Evolutionary conservation across 1,140 invertebrate species (phyloP).

Genomic region (Vollenhovia emeryi): DNA sequence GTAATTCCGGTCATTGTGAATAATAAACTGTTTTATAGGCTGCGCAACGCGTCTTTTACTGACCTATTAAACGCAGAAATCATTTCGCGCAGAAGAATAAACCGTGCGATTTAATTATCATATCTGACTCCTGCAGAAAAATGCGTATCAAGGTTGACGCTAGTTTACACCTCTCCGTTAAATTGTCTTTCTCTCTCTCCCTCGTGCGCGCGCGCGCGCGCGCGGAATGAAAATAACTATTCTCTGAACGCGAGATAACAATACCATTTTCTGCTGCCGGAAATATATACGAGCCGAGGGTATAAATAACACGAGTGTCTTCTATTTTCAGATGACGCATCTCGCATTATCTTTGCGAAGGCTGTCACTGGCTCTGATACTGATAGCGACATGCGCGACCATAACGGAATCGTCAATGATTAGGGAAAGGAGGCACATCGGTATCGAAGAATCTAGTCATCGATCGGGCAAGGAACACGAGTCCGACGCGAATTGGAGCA

Average conservation of each 20-base stretch:
- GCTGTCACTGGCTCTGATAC: conserved; percentile 57
- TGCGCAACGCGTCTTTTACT: background rate
- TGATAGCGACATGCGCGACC: conserved; percentile 63
- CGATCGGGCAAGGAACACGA: conserved; percentile 46
- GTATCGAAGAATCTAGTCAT: conserved; percentile 73
- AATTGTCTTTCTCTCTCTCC: too few relatives aligned
- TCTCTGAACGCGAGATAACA: background rate
- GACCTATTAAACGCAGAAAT: conserved; percentile 25
- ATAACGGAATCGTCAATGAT: conserved; percentile 54
- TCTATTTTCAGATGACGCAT: conserved; percentile 79
- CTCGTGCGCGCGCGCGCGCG: too few relatives aligned
- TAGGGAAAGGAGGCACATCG: conserved; percentile 63
- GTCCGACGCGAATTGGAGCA: background rate
- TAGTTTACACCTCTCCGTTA: background rate
- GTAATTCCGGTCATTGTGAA: conserved; percentile 53
- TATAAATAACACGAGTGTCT: background rate
- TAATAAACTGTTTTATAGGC: conserved; percentile 13
- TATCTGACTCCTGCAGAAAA: background rate
- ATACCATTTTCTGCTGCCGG: background rate
- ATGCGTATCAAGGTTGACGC: background rate
- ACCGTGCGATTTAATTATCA: conserved; percentile 40
- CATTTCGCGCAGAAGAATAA: conserved; percentile 1
- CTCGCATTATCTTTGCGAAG: conserved; percentile 45
- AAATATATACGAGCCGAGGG: background rate
- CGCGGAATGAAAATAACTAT: background rate